Conservation (phyloP, 2,888 invertebrate genomes). For the Lycophotia porphyrea region DNA sequence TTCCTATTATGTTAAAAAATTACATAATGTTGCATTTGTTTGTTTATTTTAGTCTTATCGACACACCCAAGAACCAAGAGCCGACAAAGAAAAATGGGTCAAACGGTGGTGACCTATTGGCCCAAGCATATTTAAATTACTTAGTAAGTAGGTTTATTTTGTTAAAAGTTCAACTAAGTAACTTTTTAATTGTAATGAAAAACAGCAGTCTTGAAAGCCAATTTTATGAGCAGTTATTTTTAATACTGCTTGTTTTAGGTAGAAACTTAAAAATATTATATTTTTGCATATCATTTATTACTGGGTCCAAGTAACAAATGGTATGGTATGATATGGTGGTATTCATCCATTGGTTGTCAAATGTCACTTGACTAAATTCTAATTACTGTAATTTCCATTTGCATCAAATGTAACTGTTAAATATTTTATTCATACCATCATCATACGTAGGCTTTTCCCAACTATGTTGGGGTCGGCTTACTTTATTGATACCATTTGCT, state of each 20-base stretch:
- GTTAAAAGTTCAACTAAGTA: not conserved
- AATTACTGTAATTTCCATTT: not conserved
- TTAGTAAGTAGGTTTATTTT: constrained; percentile 1
- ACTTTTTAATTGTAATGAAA: not conserved
- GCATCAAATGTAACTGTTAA: not conserved
- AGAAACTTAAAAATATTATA: not conserved
- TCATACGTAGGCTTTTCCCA: too few relatives aligned
- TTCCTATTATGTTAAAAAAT: not conserved
- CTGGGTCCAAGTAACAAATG: too few relatives aligned
- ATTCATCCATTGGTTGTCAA: not conserved
- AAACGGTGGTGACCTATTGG: constrained; percentile 6
- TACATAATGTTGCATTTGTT: not conserved
- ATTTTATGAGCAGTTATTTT: not conserved
- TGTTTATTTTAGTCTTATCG: constrained; percentile 36
- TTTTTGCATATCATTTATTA: too few relatives aligned
- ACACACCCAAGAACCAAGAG: not conserved
- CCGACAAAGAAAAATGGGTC: constrained; percentile 24
- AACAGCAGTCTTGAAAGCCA: not conserved
- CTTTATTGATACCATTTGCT: too few relatives aligned
- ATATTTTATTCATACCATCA: not conserved
- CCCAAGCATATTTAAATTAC: not conserved
- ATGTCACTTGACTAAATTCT: not conserved
- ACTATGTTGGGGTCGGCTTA: too few relatives aligned
- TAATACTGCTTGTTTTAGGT: not conserved
- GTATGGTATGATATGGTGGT: too few relatives aligned